A percentile compares a stretch with the other conserved stretches of the same genome.
Conservation (phyloP, 2,797 vertebrate species). For the Sebastes iracundus region DNA sequence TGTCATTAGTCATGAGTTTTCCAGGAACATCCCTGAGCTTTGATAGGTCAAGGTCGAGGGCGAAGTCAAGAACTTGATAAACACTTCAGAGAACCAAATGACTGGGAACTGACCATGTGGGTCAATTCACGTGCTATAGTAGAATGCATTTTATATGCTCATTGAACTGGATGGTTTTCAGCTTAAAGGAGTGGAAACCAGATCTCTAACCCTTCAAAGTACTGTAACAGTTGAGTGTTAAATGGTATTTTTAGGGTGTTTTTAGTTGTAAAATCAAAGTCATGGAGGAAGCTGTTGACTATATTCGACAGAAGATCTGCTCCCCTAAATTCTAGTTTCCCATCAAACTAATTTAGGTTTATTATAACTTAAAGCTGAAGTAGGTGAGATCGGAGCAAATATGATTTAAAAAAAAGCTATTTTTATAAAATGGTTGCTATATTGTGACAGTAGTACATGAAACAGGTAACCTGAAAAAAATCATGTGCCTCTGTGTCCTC, state of each 20-base stretch:
- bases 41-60: slow-evolving; percentile 2
- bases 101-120: slow-evolving; percentile 2
- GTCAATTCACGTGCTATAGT: neutral
- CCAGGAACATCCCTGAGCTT: slow-evolving; percentile 57
- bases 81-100: slow-evolving; percentile 56
- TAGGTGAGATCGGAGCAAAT: too few relatives aligned
- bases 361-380: neutral
- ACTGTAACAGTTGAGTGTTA: neutral
- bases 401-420: too few relatives aligned
- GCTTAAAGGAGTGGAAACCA: slow-evolving; percentile 1
- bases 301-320: too few relatives aligned
- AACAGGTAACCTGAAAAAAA: too few relatives aligned
- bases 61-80: slow-evolving; percentile 20
- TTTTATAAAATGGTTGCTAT: too few relatives aligned
- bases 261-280: too few relatives aligned
- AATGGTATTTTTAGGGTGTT: neutral
- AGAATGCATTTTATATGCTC: neutral
- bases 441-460: too few relatives aligned
- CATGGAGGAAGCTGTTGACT: too few relatives aligned
- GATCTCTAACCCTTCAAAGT: neutral
- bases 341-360: neutral
- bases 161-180: neutral
- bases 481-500: too few relatives aligned
- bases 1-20: slow-evolving; percentile 47
- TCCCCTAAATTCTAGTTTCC: too few relatives aligned